These are phyloP conservation scores for Cataglyphis hispanica DNA, from an alignment of 1,140 invertebrate species.

Conservation along the genomic window DNA sequence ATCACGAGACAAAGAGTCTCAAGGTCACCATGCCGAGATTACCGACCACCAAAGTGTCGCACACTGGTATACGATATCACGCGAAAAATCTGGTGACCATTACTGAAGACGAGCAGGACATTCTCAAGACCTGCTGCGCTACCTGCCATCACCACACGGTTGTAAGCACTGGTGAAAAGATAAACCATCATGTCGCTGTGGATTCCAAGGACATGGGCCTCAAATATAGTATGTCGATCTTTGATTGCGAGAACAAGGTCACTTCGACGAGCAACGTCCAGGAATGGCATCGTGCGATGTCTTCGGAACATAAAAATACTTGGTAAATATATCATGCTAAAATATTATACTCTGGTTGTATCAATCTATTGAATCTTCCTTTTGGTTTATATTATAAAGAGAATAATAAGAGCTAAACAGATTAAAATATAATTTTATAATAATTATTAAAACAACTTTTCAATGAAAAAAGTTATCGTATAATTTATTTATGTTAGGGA, in stretches of 20 bases:
- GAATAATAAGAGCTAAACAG: background rate
- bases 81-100: constrained; percentile 78
- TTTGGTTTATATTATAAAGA: background rate
- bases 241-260: constrained; percentile 79
- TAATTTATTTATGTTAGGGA: constrained; percentile 46
- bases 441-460: background rate
- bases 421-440: background rate
- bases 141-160: constrained; percentile 74
- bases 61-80: constrained; percentile 73
- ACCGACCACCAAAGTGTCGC: constrained; percentile 73
- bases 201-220: constrained; percentile 79
- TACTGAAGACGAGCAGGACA: constrained; percentile 74
- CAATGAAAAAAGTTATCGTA: background rate
- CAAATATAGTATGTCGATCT: constrained; percentile 71
- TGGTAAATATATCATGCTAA: constrained; percentile 48
- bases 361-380: background rate
- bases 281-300: constrained; percentile 63
- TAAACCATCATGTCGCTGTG: constrained; percentile 51
- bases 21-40: constrained; percentile 78
- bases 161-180: constrained; percentile 76
- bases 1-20: constrained; percentile 71
- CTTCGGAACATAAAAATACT: constrained; percentile 60
- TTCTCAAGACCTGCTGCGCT: constrained; percentile 77
- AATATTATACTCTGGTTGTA: background rate
- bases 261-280: constrained; percentile 46